These are phyloP conservation scores for Oxycera nigricornis DNA, from an alignment of 2,888 invertebrate genomes.

Conservation along the genomic window DNA sequence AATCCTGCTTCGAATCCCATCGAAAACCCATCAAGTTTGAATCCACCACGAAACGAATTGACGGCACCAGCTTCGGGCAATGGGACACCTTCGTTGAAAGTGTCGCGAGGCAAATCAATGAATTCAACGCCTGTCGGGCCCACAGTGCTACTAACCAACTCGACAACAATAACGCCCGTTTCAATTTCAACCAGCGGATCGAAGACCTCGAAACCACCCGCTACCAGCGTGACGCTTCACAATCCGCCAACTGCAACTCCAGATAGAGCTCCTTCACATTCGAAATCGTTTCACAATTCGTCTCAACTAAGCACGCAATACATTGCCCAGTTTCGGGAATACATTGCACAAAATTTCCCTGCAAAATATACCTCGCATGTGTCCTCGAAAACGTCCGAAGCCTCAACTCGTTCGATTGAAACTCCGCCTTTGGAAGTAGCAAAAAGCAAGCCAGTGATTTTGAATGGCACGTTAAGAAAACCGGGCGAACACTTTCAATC, in stretches of 20 bases:
- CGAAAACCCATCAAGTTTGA: not conserved
- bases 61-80: not conserved
- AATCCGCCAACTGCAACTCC: not conserved
- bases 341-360: not conserved
- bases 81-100: not conserved
- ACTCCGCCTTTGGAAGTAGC: not conserved
- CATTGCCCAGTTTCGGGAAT: constrained; percentile 12
- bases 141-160: not conserved
- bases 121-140: not conserved
- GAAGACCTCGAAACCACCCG: not conserved
- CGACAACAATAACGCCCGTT: constrained; percentile 15
- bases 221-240: not conserved
- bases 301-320: not conserved
- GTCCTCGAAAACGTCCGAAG: not conserved
- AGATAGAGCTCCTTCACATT: not conserved
- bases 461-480: not conserved
- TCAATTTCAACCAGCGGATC: not conserved
- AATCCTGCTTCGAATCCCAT: not conserved
- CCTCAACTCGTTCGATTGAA: not conserved
- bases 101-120: not conserved
- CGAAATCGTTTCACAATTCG: not conserved
- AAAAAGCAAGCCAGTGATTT: not conserved
- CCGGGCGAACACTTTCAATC: not conserved
- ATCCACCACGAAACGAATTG: too few species aligned
- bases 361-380: not conserved